phyloP scores from a whole-genome alignment of 2,113 vertebrate genomes.

The Blennius ocellaris region DNA sequence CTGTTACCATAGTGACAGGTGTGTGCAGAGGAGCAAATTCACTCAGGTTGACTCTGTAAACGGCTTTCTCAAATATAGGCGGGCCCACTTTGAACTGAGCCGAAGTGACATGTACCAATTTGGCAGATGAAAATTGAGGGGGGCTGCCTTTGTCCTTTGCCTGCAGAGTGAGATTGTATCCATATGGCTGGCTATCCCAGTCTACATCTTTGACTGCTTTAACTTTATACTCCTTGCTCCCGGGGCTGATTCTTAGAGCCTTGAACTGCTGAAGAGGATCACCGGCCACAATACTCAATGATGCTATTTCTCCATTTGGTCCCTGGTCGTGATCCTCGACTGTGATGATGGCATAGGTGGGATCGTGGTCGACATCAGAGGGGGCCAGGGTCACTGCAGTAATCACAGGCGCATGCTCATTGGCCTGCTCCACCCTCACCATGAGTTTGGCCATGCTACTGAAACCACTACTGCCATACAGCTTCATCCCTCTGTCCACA shows the following conservation, averaged over 20 bases:
- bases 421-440: constrained; percentile 92
- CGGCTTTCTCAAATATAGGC: constrained; percentile 88
- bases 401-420: constrained; percentile 89
- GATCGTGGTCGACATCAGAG: constrained; percentile 88
- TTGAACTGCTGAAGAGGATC: constrained; percentile 92
- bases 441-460: constrained; percentile 96
- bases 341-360: constrained; percentile 89
- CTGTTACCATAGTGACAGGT: constrained; percentile 92
- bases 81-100: constrained; percentile 90
- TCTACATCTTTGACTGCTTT: constrained; percentile 88
- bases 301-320: constrained; percentile 93
- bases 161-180: constrained; percentile 96
- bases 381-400: constrained; percentile 87
- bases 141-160: constrained; percentile 96
- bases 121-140: constrained; percentile 91
- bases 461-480: constrained; percentile 96
- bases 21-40: constrained; percentile 94
- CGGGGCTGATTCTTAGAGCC: constrained; percentile 89
- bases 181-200: constrained; percentile 93
- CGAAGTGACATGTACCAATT: constrained; percentile 90
- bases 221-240: constrained; percentile 95
- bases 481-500: constrained; percentile 94
- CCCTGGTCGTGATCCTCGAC: constrained; percentile 94
- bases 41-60: constrained; percentile 93
- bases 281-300: constrained; percentile 92